Evolutionary conservation across 2,797 vertebrate species (phyloP), one percentile per base, ranked within the genome.

Genomic region (Phaenicophaeus curvirostris): DNA sequence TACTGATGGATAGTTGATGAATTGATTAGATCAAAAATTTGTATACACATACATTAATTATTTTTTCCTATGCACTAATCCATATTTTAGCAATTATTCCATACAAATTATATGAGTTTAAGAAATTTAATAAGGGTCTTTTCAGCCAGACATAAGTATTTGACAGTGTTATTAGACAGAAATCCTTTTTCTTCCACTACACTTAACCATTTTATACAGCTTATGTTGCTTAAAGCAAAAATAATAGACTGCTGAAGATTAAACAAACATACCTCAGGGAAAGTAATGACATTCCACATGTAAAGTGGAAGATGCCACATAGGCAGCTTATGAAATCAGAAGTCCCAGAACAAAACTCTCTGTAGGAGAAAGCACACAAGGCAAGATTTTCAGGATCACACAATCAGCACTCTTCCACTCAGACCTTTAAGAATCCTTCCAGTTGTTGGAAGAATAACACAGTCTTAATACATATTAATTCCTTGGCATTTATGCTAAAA

Each of bases 401-500:
- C 0, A 1, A 16, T n/a, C 30, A 42, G 5, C 0, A 0, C 3
- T 54, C 6, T 72, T 82, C 31, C 3, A 3, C 48, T 73, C 16
- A 71, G 57, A 80, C 21, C 8, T 87, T 68, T 42, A 77, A 51
- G 41, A 79, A 59, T 8, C 5, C 1, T 48, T 89, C 15, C 9
- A 54, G 5, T 19, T 55, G 5, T 7, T 77, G 48, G 83, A 85
- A 92, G 33, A 79, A 16, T 54, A 76, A 37, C 25, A 51, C 25
- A 51, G 8, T 67, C 27, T 61, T 53, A 57, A 72, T 12, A 41
- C 18, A 23, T 23, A 57, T 6, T 62, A 55, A 17, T 53, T 74
- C 23, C 13, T 41, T 80, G n/a, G 12, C 3, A 79, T 83, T 44
- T 53, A n/a, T 87, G 11, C 16, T 55, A 68, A 82, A 79, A 59